Evolutionary conservation across 1,140 invertebrate genomes (phyloP), one percentile per base, ranked within the genome.

Genomic region (Brachionus calyciflorus): DNA sequence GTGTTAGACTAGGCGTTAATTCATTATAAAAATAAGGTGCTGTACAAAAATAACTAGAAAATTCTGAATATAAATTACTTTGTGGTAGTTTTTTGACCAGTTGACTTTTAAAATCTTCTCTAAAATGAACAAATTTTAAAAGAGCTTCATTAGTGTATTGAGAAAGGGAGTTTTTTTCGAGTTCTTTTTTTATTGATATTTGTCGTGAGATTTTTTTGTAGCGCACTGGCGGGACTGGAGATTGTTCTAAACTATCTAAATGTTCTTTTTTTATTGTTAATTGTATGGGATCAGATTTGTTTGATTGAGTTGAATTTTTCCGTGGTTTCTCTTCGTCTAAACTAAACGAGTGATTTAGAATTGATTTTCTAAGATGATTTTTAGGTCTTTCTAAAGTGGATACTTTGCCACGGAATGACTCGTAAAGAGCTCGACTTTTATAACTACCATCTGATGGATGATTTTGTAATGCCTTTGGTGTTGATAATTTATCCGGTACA

Each of bases 311-410:
- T n/a, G 55, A 60, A 17, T 40, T 60, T 37, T 60, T 60, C 17
- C 55, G 55, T 33, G 1, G n/a, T 14, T 37, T 60, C 14, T 60
- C 1, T 28, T 60, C 55, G 17, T 60, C 55, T 10, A 60, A n/a
- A 60, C 55, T 60, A 65, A 65, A 65, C 60, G 60, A 65, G 44
- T 65, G 33, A 21, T 55, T 55, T 2, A 73, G n/a, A 4, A 73
- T 19, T n/a, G 69, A 51, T 30, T 73, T 73, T 73, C 69, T 73
- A 6, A 21, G 17, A 19, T 65, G 40, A 6, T 4, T 9, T 12
- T 73, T 73, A 6, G 49, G 73, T 48, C 73, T 55, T 55, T 76
- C 73, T 26, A 76, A 6, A 30, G 73, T 76, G n/a, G 37, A 48
- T 0, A 55, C 12, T 76, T 76, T 76, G 17, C 73, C 73, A 9